Conservation (phyloP, 2,888 invertebrate genomes). For the Cyclophora albipunctata region DNA sequence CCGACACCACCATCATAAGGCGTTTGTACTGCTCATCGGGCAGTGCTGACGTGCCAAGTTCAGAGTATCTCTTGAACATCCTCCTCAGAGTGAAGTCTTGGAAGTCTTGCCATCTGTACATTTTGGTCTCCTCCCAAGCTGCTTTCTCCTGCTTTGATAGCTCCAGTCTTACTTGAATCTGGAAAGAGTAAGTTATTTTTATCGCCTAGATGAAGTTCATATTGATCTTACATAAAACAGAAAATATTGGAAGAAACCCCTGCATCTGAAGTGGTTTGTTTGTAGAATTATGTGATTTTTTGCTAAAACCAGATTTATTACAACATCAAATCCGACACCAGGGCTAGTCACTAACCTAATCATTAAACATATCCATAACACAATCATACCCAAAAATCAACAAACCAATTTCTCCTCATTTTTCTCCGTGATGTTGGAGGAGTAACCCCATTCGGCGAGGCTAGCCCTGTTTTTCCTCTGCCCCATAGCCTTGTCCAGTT, state of each 20-base stretch:
- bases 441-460: slow-evolving; percentile 83
- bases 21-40: slow-evolving; percentile 79
- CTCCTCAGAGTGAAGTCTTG: slow-evolving; percentile 80
- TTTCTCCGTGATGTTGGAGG: slow-evolving; percentile 83
- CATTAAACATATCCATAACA: no score
- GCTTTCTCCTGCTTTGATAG: slow-evolving; percentile 75
- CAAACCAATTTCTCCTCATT: slow-evolving; percentile 69
- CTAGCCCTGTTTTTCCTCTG: slow-evolving; percentile 75
- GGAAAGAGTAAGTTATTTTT: slow-evolving; percentile 16
- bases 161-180: slow-evolving; percentile 59
- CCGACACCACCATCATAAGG: slow-evolving; percentile 77
- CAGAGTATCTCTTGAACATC: slow-evolving; percentile 83
- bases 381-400: background rate
- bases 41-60: slow-evolving; percentile 83
- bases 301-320: no score
- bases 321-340: no score
- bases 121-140: slow-evolving; percentile 79
- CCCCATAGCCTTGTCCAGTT: slow-evolving; percentile 77
- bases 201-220: background rate
- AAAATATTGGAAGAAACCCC: background rate
- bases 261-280: no score
- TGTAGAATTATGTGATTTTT: no score
- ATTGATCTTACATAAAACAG: background rate
- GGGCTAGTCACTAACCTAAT: no score
- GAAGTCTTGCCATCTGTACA: slow-evolving; percentile 83